Percentiles rank a stretch among this genome's conserved stretches.
Evolutionary conservation across 2,797 vertebrate species (phyloP).

Genomic region (Morelia viridis): DNA sequence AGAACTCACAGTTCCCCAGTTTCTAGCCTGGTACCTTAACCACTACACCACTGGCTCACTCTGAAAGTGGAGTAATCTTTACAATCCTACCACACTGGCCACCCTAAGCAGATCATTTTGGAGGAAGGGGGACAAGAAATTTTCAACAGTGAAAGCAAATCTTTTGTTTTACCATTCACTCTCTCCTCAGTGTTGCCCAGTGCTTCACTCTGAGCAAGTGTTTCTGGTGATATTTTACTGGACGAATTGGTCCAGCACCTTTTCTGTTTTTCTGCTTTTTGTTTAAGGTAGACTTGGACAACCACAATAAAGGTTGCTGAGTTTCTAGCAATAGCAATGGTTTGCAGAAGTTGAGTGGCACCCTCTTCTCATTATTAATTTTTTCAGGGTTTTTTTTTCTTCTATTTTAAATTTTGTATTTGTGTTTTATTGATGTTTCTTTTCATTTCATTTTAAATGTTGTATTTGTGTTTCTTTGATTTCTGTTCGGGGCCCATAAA

Average conservation of each 20-base stretch:
- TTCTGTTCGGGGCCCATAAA: not conserved
- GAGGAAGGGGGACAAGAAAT: not conserved
- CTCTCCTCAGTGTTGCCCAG: not conserved
- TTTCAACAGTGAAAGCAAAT: not conserved
- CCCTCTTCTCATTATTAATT: not conserved
- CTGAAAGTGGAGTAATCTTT: not conserved
- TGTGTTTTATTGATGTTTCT: not conserved
- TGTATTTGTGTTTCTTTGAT: not conserved
- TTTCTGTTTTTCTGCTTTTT: not conserved
- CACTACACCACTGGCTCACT: not conserved
- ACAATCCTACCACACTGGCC: not conserved
- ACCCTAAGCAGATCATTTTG: not conserved
- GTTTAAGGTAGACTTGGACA: not conserved
- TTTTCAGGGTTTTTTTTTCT: not conserved
- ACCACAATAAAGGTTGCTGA: not conserved
- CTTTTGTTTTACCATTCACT: not conserved
- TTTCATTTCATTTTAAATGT: not conserved
- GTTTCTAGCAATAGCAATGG: not conserved
- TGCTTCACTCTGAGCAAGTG: not conserved
- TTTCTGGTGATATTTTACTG: not conserved
- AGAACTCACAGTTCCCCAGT: not conserved
- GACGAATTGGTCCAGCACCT: not conserved
- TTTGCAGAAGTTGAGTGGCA: not conserved
- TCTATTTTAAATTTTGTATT: too few species aligned
- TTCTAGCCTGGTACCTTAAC: not conserved